Evolutionary conservation across 2,888 invertebrate genomes (phyloP).

Genomic region (Idaea dimidiata): DNA sequence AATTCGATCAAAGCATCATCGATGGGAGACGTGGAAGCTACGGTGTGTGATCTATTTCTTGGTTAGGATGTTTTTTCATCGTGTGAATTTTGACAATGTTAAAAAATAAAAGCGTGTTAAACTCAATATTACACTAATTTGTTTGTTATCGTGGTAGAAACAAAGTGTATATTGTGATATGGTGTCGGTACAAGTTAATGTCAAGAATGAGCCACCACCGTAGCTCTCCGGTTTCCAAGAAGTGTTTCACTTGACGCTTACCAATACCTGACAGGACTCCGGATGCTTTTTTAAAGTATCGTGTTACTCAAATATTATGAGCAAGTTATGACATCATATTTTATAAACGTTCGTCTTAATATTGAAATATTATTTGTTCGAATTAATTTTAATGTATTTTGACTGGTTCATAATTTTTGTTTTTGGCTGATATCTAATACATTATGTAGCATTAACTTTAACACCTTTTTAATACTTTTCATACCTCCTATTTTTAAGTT

Average conservation of each 20-base stretch:
- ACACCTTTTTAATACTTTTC: no score
- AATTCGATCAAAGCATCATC: slow-evolving; percentile 50
- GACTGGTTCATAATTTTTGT: not conserved
- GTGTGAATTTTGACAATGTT: slow-evolving; percentile 56
- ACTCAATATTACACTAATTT: slow-evolving; percentile 75
- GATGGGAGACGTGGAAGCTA: slow-evolving; percentile 31
- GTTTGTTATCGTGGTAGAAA: slow-evolving; percentile 67
- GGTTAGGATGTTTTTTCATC: slow-evolving; percentile 37
- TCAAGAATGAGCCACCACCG: slow-evolving; percentile 44
- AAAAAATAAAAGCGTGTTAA: slow-evolving; percentile 61
- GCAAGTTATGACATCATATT: not conserved
- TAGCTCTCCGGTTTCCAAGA: slow-evolving; percentile 70
- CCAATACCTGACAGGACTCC: slow-evolving; percentile 47
- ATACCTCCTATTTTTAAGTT: no score
- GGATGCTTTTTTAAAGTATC: slow-evolving; percentile 42
- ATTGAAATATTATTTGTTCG: not conserved
- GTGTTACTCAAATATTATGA: slow-evolving; percentile 22
- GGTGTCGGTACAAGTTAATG: slow-evolving; percentile 59
- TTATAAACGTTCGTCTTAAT: not conserved
- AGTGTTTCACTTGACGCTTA: slow-evolving; percentile 72
- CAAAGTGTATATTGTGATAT: slow-evolving; percentile 74
- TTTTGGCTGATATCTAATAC: no score
- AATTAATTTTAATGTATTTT: not conserved
- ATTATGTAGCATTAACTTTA: no score
- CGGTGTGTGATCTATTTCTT: slow-evolving; percentile 24